These are phyloP conservation scores for Rissa tridactyla DNA, from an alignment of 2,113 vertebrate genomes.

Conservation along the genomic window DNA sequence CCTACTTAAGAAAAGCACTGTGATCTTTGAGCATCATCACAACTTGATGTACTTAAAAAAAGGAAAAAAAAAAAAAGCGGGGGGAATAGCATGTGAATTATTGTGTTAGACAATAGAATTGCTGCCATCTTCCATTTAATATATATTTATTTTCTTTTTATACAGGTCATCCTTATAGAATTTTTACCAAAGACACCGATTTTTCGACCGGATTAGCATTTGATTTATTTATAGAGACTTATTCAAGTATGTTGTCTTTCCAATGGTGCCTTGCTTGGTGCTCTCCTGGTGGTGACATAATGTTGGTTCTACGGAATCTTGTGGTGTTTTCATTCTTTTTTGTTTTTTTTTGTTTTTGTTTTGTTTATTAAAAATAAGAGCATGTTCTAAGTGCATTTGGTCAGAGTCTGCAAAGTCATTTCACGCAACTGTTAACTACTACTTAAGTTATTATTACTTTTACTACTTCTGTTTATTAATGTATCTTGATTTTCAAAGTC, in stretches of 20 bases:
- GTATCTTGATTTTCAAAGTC: constrained; percentile 70
- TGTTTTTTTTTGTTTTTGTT: background rate
- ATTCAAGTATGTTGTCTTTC: constrained; percentile 83
- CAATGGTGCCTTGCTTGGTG: constrained; percentile 91
- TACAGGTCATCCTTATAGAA: constrained; percentile 98
- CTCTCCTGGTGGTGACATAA: constrained; percentile 80
- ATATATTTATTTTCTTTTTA: constrained; percentile 35
- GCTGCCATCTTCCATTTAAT: background rate
- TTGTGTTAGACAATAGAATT: background rate
- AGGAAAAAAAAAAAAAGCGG: background rate
- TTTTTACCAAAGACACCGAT: constrained; percentile 99
- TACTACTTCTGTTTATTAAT: constrained; percentile 72
- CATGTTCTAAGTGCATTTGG: constrained; percentile 75
- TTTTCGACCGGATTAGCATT: constrained; percentile 95
- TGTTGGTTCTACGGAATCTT: constrained; percentile 79
- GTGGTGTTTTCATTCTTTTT: constrained; percentile 66
- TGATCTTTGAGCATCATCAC: constrained; percentile 69
- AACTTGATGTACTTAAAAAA: background rate
- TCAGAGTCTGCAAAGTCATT: constrained; percentile 73
- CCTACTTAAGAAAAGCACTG: constrained; percentile 66
- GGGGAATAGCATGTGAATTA: background rate
- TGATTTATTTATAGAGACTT: constrained; percentile 77
- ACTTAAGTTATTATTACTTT: constrained; percentile 78
- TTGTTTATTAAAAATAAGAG: constrained; percentile 41
- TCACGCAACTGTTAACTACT: constrained; percentile 74